These are phyloP conservation scores for Volucella inflata DNA, from an alignment of 2,888 invertebrate genomes.

Conservation along the genomic window DNA sequence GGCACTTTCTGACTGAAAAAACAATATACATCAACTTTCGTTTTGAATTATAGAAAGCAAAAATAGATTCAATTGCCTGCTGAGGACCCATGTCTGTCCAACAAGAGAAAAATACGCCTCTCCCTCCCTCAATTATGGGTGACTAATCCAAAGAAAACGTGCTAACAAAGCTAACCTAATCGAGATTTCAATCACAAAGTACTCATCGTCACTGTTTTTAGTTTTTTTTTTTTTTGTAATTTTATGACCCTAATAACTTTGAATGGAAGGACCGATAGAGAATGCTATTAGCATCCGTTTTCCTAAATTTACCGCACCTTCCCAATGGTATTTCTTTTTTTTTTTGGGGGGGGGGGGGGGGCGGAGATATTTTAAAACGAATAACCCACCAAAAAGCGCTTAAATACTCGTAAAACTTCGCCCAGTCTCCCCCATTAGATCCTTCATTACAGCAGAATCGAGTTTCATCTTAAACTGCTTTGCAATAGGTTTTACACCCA, in stretches of 20 bases:
- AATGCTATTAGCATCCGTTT: background rate
- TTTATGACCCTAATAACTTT: conserved; percentile 25
- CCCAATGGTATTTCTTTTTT: background rate
- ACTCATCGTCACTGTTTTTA: too few species aligned
- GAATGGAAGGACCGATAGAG: background rate
- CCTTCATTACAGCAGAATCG: background rate
- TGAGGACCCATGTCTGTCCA: too few species aligned
- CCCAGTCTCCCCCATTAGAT: background rate
- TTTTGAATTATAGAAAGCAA: too few species aligned
- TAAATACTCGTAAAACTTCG: conserved; percentile 34
- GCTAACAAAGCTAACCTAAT: too few species aligned
- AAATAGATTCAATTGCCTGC: too few species aligned
- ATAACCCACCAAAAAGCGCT: conserved; percentile 24
- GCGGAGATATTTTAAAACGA: conserved; percentile 3
- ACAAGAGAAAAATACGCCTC: too few species aligned
- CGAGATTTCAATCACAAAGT: too few species aligned
- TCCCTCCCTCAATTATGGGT: too few species aligned
- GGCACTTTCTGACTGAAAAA: too few species aligned
- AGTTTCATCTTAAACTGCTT: conserved; percentile 28
- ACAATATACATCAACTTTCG: too few species aligned
- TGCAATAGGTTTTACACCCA: background rate
- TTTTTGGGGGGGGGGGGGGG: too few species aligned
- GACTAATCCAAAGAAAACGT: too few species aligned
- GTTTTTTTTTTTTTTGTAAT: background rate
- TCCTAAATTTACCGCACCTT: conserved; percentile 27